Evolutionary conservation across 2,113 vertebrate genomes (phyloP), one percentile per base, ranked within the genome.

Genomic region (Clinocottus analis): DNA sequence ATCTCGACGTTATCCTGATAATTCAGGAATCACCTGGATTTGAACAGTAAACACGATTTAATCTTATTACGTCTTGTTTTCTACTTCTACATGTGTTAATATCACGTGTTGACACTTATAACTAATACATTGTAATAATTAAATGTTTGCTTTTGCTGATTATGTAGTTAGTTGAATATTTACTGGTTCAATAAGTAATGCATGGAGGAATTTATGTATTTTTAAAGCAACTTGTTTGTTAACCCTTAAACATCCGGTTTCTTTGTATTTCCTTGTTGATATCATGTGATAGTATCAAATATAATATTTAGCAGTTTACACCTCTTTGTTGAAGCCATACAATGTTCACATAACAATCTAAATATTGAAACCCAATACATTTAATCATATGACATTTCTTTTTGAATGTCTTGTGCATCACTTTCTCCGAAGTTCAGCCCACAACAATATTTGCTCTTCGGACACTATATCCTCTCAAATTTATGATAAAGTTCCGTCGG

Each of bases 331-430:
- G 27, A 67, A n/a, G 16, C 41, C 19, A 7, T 12, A 31, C 31
- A 1, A 49, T 67, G 31, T 56, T 17, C n/a, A 16, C 7, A 25
- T 23, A 17, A 69, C 17, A 0, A 68, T 33, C 6, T 25, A 55
- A 55, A 25, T 39, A 74, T 65, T 75, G 23, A 75, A 75, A 74
- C 11, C 33, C 47, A 53, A 29, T 11, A 66, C n/a, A 27, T n/a
- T n/a, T 25, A 75, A 19, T n/a, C n/a, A 25, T 11, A 64, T 51
- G 31, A 29, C n/a, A n/a, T n/a, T n/a, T n/a, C n/a, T n/a, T n/a
- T n/a, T n/a, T n/a, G 29, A 39, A 67, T 51, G 68, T 47, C 27
- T 62, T 61, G 21, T 31, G 21, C 31, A 64, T 69, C 35, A 62
- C 68, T 67, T 43, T 64, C 13, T 35, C 6, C 2, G 21, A 63